Percentiles rank a stretch among this genome's conserved stretches.
Evolutionary conservation across 1,140 invertebrate species (phyloP).

Genomic region (Drosophila gunungcola): DNA sequence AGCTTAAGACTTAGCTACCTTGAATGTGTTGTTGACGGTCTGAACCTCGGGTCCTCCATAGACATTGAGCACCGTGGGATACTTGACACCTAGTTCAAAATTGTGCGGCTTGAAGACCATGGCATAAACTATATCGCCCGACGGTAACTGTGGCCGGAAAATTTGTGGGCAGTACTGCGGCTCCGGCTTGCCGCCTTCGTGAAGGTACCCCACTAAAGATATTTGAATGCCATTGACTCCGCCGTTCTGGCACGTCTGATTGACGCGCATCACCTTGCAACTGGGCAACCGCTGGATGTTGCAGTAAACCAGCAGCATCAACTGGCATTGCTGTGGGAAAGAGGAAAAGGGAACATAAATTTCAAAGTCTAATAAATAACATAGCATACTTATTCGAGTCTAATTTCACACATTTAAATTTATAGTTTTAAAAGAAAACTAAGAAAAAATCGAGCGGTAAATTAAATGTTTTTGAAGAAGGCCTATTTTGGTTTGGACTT

Average conservation of each 20-base stretch:
- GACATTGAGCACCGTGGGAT: constrained; percentile 97
- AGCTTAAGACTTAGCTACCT: constrained; percentile 86
- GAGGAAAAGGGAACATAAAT: neutral
- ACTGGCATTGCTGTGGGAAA: constrained; percentile 89
- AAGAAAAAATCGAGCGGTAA: too few relatives aligned
- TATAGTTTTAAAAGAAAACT: too few relatives aligned
- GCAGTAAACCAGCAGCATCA: constrained; percentile 95
- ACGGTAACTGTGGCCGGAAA: constrained; percentile 89
- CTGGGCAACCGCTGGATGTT: constrained; percentile 93
- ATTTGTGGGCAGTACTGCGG: constrained; percentile 89
- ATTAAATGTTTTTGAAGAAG: neutral
- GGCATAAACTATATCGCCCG: constrained; percentile 92
- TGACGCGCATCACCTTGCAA: constrained; percentile 92
- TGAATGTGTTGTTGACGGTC: constrained; percentile 97
- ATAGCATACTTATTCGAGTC: neutral
- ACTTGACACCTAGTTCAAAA: constrained; percentile 90
- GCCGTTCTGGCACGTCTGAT: constrained; percentile 85
- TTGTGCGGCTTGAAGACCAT: constrained; percentile 96
- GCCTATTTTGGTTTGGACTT: neutral
- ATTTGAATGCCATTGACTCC: constrained; percentile 88
- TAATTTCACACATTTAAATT: too few relatives aligned
- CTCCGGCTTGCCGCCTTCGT: constrained; percentile 88
- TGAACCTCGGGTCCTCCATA: constrained; percentile 99
- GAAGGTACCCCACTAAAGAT: constrained; percentile 89
- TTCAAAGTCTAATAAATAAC: neutral